These are phyloP conservation scores for Apis mellifera DNA, from an alignment of 1,140 invertebrate genomes.

Conservation along the genomic window Amel_HAv3.1 CM009931.2:3022001-3022500, in stretches of 20 bases:
- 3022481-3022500: no score
- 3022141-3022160: slow-evolving; percentile 16
- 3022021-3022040: no score
- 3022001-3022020: background rate
- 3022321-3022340: slow-evolving; percentile 39
- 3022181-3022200: background rate
- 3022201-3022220: background rate
- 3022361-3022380: background rate
- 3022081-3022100: slow-evolving; percentile 38
- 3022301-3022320: slow-evolving; percentile 54
- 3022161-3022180: slow-evolving; percentile 21
- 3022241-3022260: slow-evolving; percentile 49
- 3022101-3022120: slow-evolving; percentile 15
- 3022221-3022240: slow-evolving; percentile 45
- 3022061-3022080: background rate
- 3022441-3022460: no score
- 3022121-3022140: slow-evolving; percentile 33
- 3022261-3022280: slow-evolving; percentile 49
- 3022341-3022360: slow-evolving; percentile 49
- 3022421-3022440: no score
- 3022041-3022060: no score
- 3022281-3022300: slow-evolving; percentile 52
- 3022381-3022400: background rate
- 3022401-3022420: no score
- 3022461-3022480: no score